These are phyloP conservation scores for Platyrinchus mystaceus DNA, from an alignment of 2,797 vertebrate species.

Conservation along the genomic window DNA sequence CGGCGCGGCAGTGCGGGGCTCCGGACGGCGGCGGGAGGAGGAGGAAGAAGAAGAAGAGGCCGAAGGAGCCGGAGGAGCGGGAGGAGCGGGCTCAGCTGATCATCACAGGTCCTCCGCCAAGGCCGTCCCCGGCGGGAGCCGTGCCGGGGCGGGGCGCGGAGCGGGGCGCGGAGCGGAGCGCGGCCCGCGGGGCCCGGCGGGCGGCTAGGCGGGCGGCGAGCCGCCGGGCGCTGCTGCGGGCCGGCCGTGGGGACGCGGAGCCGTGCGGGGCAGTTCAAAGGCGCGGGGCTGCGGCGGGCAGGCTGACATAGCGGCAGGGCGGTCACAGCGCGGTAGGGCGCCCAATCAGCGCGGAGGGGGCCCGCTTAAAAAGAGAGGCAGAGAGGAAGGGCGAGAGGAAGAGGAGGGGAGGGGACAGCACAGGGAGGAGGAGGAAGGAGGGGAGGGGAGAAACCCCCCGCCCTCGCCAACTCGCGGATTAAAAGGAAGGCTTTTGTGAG, in stretches of 20 bases:
- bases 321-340: constrained; percentile 88
- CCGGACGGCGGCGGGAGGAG: not conserved
- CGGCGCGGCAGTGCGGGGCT: not conserved
- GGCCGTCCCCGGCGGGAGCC: constrained; percentile 50
- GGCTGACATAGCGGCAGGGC: constrained; percentile 96
- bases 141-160: not conserved
- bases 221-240: constrained; percentile 12
- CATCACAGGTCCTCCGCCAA: constrained; percentile 70
- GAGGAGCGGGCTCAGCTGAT: constrained; percentile 74
- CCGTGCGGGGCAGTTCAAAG: constrained; percentile 93
- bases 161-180: not conserved
- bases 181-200: constrained; percentile 79
- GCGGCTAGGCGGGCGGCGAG: constrained; percentile 80
- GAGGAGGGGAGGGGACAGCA: constrained; percentile 48
- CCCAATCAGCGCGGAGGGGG: constrained; percentile 89
- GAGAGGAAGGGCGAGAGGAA: not conserved
- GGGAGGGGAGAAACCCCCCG: not conserved
- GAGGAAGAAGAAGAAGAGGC: not conserved
- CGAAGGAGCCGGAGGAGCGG: not conserved
- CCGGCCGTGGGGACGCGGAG: constrained; percentile 12
- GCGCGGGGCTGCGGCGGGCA: constrained; percentile 88
- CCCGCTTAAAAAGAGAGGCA: constrained; percentile 82
- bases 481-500: constrained; percentile 50
- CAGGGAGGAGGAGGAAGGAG: not conserved
- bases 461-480: not conserved